Conservation (phyloP, 2,888 invertebrate genomes). For the Nebria brevicollis region DNA sequence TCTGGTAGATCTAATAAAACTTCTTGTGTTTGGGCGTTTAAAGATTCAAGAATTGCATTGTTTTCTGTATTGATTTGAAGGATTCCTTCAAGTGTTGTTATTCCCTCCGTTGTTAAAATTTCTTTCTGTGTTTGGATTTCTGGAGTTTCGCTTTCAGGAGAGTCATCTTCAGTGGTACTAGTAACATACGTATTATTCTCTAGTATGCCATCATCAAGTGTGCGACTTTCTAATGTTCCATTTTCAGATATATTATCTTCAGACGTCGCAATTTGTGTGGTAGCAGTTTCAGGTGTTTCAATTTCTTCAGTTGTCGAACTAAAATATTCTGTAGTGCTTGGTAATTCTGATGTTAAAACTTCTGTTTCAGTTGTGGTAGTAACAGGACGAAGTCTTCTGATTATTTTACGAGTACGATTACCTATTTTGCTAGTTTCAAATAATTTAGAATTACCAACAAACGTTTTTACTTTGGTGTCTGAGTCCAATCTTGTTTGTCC, state of each 20-base stretch:
- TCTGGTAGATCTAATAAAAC: neutral
- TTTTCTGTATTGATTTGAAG: neutral
- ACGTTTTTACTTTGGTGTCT: neutral
- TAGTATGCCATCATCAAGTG: neutral
- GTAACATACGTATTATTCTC: neutral
- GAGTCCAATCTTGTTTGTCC: neutral
- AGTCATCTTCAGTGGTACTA: neutral
- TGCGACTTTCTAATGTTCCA: neutral
- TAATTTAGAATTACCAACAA: neutral
- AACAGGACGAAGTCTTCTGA: conserved; percentile 55
- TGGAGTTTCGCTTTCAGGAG: neutral
- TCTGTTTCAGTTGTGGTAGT: conserved; percentile 34
- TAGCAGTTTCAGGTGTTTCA: neutral
- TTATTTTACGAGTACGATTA: conserved; percentile 55
- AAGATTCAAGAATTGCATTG: neutral
- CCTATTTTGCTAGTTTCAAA: neutral
- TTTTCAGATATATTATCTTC: neutral
- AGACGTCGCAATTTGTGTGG: neutral
- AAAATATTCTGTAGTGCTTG: conserved; percentile 43
- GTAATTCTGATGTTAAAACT: conserved; percentile 22
- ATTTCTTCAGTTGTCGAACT: conserved; percentile 42
- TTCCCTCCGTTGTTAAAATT: neutral
- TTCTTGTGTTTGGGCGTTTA: neutral
- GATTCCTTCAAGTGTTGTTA: neutral
- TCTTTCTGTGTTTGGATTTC: neutral